Evolutionary conservation across 2,888 invertebrate genomes (phyloP).

Genomic region (Scrobipalpa atriplicella): DNA sequence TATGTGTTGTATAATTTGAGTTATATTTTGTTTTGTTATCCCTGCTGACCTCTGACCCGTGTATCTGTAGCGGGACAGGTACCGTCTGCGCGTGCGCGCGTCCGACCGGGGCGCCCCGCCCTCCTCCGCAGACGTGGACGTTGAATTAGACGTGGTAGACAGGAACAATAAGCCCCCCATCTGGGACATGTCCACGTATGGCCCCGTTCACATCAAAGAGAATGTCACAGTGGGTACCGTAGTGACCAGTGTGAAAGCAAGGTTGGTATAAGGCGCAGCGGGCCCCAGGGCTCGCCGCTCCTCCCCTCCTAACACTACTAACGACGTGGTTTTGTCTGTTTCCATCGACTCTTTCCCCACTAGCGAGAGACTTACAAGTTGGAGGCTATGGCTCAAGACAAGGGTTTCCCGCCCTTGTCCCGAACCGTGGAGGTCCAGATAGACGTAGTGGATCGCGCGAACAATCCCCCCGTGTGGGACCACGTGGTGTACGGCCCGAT

Average conservation of each 20-base stretch:
- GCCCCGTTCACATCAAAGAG: constrained; percentile 99
- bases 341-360: constrained; percentile 84
- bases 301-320: constrained; percentile 84
- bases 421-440: constrained; percentile 99
- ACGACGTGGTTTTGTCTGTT: constrained; percentile 86
- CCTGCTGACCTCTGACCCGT: constrained; percentile 88
- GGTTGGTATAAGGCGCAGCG: constrained; percentile 91
- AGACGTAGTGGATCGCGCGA: constrained; percentile 98
- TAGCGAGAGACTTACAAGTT: constrained; percentile 99
- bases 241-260: constrained; percentile 99
- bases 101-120: constrained; percentile 97
- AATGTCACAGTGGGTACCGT: constrained; percentile 99
- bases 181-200: constrained; percentile 97
- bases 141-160: constrained; percentile 99
- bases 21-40: constrained; percentile 84
- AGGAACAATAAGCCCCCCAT: constrained; percentile 99
- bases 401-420: constrained; percentile 97
- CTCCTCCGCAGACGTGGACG: constrained; percentile 97
- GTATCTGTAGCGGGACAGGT: constrained; percentile 96
- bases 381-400: constrained; percentile 99
- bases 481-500: constrained; percentile 98
- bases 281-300: constrained; percentile 76
- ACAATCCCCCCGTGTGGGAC: constrained; percentile 99
- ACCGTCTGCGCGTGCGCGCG: constrained; percentile 97
- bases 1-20: constrained; percentile 80